Percentiles rank a stretch among this genome's conserved stretches.
These are phyloP conservation scores for Lacerta agilis DNA, from an alignment of 2,797 vertebrate species.

Conservation along the genomic window DNA sequence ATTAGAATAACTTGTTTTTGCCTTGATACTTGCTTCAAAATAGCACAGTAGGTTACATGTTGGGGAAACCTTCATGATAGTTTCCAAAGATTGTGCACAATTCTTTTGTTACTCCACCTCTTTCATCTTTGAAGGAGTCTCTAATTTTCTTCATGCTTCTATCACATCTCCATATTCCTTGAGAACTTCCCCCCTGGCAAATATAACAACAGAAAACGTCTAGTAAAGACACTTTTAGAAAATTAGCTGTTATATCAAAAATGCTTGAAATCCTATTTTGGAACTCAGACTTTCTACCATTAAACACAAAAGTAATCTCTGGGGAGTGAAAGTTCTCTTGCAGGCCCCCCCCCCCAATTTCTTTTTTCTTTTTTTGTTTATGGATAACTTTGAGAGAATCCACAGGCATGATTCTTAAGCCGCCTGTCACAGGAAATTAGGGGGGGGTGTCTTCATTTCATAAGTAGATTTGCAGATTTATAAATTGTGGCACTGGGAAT, in stretches of 20 bases:
- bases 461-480: too few species aligned
- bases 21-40: constrained; percentile 48
- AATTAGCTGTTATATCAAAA: constrained; percentile 62
- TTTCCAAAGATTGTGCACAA: constrained; percentile 42
- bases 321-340: constrained; percentile 22
- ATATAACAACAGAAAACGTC: constrained; percentile 31
- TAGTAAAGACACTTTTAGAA: constrained; percentile 27
- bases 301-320: constrained; percentile 40
- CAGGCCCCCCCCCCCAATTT: constrained; percentile 22
- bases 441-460: too few species aligned
- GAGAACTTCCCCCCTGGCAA: constrained; percentile 32
- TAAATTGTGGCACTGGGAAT: too few species aligned
- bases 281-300: constrained; percentile 22
- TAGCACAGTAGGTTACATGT: constrained; percentile 41
- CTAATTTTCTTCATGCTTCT: constrained; percentile 31
- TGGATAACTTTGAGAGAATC: too few species aligned
- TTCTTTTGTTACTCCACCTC: constrained; percentile 33
- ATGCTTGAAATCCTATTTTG: constrained; percentile 43
- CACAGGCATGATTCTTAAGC: too few species aligned
- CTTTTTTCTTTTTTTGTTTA: neutral
- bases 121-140: constrained; percentile 44
- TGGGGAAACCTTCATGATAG: constrained; percentile 53
- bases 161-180: constrained; percentile 44
- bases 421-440: too few species aligned
- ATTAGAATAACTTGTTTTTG: constrained; percentile 47